Conservation (phyloP, 2,888 invertebrate species). For the Aspidiotus rigidus region DNA sequence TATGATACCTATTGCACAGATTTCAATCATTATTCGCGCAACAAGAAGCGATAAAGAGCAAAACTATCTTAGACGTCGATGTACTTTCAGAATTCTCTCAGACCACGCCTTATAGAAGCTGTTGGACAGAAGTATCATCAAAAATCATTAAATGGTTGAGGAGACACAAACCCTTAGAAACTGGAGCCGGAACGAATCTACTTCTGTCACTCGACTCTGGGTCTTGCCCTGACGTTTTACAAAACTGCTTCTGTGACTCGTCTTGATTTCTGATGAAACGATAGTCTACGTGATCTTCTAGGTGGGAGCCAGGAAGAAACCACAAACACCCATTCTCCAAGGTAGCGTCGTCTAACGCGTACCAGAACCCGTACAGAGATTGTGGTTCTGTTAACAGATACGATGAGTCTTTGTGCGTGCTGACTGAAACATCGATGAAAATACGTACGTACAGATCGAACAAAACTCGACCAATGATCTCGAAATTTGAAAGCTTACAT, state of each 20-base stretch:
- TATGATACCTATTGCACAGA: no score
- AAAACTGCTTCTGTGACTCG: constrained; percentile 49
- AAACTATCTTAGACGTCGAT: no score
- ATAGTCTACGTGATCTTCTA: constrained; percentile 60
- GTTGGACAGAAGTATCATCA: no score
- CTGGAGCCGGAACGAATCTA: constrained; percentile 67
- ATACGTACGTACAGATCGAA: no score
- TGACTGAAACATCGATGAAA: constrained; percentile 48
- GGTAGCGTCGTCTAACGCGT: constrained; percentile 89
- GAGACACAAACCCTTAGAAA: constrained; percentile 61
- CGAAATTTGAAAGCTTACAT: neutral
- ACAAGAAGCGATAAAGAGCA: no score
- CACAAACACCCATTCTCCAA: constrained; percentile 89
- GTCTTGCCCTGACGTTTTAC: constrained; percentile 52
- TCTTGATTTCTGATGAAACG: constrained; percentile 59
- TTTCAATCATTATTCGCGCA: no score
- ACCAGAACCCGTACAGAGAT: constrained; percentile 82
- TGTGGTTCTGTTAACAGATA: constrained; percentile 69
- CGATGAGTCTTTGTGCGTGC: constrained; percentile 75
- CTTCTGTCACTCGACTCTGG: constrained; percentile 55
- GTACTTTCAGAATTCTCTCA: no score
- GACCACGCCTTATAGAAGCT: no score
- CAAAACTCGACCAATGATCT: no score
- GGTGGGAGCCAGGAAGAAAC: constrained; percentile 86
- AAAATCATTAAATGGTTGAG: no score